A percentile compares a stretch with the other conserved stretches of the same genome.
Evolutionary conservation across 92 coral and sea anemone species (phyloP).

Genomic region (Paramuricea clavata): DNA sequence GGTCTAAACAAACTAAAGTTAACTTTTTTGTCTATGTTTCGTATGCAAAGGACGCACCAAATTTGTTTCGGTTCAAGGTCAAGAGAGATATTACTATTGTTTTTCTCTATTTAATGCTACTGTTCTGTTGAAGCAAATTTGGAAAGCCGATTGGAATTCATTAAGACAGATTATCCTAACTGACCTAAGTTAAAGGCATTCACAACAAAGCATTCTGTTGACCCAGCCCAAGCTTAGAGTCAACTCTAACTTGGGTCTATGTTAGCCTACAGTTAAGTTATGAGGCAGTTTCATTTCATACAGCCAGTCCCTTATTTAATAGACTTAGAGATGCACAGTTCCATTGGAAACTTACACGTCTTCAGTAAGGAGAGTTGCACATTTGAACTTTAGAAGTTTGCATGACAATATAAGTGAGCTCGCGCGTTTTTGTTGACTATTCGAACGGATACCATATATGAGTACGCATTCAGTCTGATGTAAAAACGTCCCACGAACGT

Average conservation of each 20-base stretch:
- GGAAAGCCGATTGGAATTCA: slow-evolving; percentile 12
- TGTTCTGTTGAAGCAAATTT: not conserved
- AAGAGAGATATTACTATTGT: too few species aligned
- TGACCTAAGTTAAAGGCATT: not conserved
- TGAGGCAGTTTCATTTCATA: not conserved
- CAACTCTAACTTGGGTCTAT: not conserved
- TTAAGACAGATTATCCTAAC: not conserved
- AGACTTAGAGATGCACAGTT: slow-evolving; percentile 4
- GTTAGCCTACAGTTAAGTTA: not conserved
- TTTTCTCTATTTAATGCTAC: too few species aligned
- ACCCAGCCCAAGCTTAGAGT: not conserved
- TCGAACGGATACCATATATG: slow-evolving; percentile 23
- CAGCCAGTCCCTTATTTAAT: slow-evolving; percentile 8
- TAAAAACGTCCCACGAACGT: slow-evolving; percentile 40
- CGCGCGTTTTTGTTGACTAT: slow-evolving; percentile 28
- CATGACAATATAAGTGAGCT: slow-evolving; percentile 33
- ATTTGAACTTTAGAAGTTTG: slow-evolving; percentile 48
- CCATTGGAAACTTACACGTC: slow-evolving; percentile 20
- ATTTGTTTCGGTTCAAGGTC: not conserved
- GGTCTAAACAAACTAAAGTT: not conserved
- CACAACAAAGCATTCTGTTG: not conserved
- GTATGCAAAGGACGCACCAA: not conserved
- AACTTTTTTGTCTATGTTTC: too few species aligned
- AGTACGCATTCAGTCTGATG: slow-evolving; percentile 43
- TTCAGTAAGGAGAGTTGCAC: slow-evolving; percentile 40